Base-by-base conservation (phyloP, 2,797 vertebrate genomes). In the Pseudomugil tenellus region DNA sequence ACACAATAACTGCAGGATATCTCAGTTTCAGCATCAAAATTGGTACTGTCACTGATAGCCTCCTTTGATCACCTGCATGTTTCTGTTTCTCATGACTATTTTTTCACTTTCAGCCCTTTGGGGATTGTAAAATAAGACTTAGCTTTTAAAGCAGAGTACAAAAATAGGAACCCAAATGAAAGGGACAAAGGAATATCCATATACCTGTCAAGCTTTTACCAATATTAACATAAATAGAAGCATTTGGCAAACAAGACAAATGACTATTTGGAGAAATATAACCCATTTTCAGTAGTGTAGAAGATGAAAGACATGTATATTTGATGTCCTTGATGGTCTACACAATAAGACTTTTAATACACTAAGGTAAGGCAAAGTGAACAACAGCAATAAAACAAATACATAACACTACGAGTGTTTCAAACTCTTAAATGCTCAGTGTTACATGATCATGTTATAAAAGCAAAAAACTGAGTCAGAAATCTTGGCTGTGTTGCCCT, bases 361-460 rank as follows among this genome's bases (percentile, higher is more conserved):
- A 28, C 43, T 31, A 26, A 29, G 14, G 31, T 35, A 29, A 55
- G 14, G 41, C 13, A 12, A 46, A 2, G 14, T 14, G 13, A 65
- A 37, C 14, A 61, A 19, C 28, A 32, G n/a, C 61, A 68, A 37
- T 34, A 11, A 63, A 73, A 72, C 31, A 70, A 52, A 77, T 39
- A 39, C 52, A 51, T 21, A 48, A 65, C 23, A 48, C 11, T 62
- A 21, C 37, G 9, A 71, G 32, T 25, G 29, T 62, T 76, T 77
- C n/a, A 64, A 68, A 79, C 28, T 61, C 43, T n/a, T 12, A 55
- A 71, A 70, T 52, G 68, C 35, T 35, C 37, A 59, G 74, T 74
- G 59, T 86, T 86, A 85, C 77, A 59, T 79, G 73, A 80, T 29
- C 69, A 56, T 74, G 74, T 77, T 85, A 84, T 60, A 80, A 85